Conservation (phyloP, 2,888 invertebrate species). For the Conistra vaccinii region DNA sequence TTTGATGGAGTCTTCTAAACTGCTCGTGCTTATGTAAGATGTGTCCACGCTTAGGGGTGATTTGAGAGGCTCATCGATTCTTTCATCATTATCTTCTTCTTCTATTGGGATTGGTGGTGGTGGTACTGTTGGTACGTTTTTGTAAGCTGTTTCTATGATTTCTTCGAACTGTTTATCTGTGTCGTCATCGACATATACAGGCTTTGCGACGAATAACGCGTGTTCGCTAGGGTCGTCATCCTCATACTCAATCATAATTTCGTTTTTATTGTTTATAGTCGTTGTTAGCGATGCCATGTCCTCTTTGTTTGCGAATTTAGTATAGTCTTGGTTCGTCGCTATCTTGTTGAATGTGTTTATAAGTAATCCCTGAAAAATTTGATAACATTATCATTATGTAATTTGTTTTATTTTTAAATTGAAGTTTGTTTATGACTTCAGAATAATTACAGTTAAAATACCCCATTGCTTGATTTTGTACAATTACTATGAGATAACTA, state of each 20-base stretch:
- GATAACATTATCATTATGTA: conserved; percentile 67
- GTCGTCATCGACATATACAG: conserved; percentile 81
- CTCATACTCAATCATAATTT: conserved; percentile 86
- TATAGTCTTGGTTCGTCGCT: conserved; percentile 85
- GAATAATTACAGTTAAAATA: conserved; percentile 39
- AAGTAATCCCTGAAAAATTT: conserved; percentile 86
- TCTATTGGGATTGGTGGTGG: conserved; percentile 70
- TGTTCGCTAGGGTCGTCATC: conserved; percentile 83
- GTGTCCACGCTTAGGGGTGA: conserved; percentile 82
- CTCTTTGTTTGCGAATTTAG: conserved; percentile 79
- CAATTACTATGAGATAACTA: conserved; percentile 46
- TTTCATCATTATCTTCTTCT: conserved; percentile 50
- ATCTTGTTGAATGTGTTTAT: conserved; percentile 87
- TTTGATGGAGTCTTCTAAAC: conserved; percentile 89
- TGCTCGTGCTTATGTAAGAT: conserved; percentile 86
- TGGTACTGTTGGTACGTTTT: conserved; percentile 64
- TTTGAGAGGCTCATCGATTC: conserved; percentile 75
- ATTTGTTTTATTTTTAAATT: conserved; percentile 25
- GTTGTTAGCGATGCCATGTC: conserved; percentile 79
- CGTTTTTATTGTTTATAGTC: conserved; percentile 76
- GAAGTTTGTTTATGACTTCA: conserved; percentile 22
- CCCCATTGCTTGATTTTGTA: conserved; percentile 44
- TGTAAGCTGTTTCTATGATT: conserved; percentile 82
- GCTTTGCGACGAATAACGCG: conserved; percentile 82
- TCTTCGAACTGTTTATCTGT: conserved; percentile 86